Percentiles rank a stretch among this genome's conserved stretches.
These are phyloP conservation scores for Stenodema calcarata DNA, from an alignment of 2,888 invertebrate genomes.

Conservation along the genomic window DNA sequence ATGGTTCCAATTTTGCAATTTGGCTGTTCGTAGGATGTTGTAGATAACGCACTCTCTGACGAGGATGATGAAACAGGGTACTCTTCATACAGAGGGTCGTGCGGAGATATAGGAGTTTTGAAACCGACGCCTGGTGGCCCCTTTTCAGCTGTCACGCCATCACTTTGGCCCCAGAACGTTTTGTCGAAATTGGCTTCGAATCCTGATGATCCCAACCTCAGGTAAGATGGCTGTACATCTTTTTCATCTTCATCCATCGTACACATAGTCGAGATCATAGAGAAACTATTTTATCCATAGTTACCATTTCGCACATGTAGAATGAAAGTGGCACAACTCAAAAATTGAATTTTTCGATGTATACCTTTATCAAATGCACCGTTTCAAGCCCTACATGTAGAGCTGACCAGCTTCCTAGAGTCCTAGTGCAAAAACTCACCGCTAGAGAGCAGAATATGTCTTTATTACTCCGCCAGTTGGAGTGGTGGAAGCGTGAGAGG, in stretches of 20 bases:
- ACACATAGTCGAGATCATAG: too few relatives aligned
- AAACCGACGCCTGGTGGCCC: slow-evolving; percentile 85
- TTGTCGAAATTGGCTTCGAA: slow-evolving; percentile 17
- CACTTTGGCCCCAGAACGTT: slow-evolving; percentile 87
- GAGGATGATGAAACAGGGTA: slow-evolving; percentile 65
- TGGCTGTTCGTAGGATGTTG: slow-evolving; percentile 69
- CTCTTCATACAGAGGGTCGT: slow-evolving; percentile 48
- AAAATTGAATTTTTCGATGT: too few relatives aligned
- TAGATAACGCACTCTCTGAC: slow-evolving; percentile 80
- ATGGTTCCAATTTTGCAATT: neutral
- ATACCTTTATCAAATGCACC: too few relatives aligned
- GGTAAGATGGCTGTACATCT: neutral
- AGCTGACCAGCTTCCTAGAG: too few relatives aligned
- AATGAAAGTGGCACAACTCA: too few relatives aligned
- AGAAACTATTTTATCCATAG: too few relatives aligned
- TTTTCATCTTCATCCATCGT: neutral
- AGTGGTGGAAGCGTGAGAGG: too few relatives aligned
- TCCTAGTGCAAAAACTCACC: too few relatives aligned
- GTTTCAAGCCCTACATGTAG: too few relatives aligned
- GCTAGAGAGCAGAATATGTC: too few relatives aligned
- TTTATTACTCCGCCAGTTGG: too few relatives aligned
- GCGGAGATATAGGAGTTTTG: slow-evolving; percentile 64
- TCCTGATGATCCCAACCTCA: slow-evolving; percentile 36
- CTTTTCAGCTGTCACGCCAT: slow-evolving; percentile 91
- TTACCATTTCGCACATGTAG: too few relatives aligned